Base-by-base conservation (phyloP, 2,113 vertebrate species). In the Acrocephalus kingi region DNA sequence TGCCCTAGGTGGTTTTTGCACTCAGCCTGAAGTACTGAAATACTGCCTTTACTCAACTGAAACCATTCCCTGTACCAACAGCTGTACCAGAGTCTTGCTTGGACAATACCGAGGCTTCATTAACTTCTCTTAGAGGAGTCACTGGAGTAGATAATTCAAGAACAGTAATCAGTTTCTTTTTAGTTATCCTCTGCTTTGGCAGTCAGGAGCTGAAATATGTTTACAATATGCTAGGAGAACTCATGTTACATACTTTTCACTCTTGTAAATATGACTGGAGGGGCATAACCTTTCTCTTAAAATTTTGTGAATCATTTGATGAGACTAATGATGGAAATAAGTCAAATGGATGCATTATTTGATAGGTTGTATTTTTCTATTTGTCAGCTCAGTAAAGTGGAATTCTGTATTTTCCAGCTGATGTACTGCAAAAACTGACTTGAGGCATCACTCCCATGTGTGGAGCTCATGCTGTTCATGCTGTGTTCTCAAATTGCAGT, bases 211-310 rank as follows among this genome's bases (percentile, higher is more conserved):
- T 82, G 39, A 93, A 71, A 88, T 46, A 33, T 6, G 3, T 71
- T 74, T 74, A 16, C 43, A 48, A 1, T 22, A 3, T 67, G 48
- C 9, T 33, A 27, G n/a, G 37, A 68, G 12, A 84, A 61, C 2
- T 3, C 25, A 8, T 0, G 0, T 43, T 93, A 12, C 0, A 0
- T 66, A 23, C 46, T 84, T 84, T 13, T 33, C 39, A 51, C 22
- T 72, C 17, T 24, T 67, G 13, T 56, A 58, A 74, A 43, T 51
- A 28, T 46, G 37, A 23, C 63, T 69, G 35, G 46, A 92, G 66
- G 5, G 30, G 3, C 24, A 31, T 76, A 61, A 45, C 9, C 39
- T 61, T 68, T 59, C 45, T 71, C 39, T 56, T 78, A 7, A 61
- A 55, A 33, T 71, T 13, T 43, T 66, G 24, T 77, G 31, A 84